Evolutionary conservation across 2,888 invertebrate genomes (phyloP).

Genomic region (Drosophila subsilvestris): DNA sequence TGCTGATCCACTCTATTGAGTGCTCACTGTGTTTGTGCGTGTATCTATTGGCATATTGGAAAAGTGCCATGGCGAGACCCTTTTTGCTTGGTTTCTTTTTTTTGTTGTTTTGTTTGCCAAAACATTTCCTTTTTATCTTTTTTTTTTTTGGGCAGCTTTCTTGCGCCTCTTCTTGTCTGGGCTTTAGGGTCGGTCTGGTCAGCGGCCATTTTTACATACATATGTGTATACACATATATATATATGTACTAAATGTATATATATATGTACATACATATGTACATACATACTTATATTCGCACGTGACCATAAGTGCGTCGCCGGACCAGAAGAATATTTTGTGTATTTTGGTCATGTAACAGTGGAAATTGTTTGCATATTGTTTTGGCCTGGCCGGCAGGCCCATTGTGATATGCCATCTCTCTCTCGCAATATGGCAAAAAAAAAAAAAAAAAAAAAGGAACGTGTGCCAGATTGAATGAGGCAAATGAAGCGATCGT

Average conservation of each 20-base stretch:
- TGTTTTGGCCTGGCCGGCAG: constrained; percentile 67
- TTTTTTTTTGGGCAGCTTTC: constrained; percentile 23
- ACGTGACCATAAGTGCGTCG: constrained; percentile 77
- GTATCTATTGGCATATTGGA: constrained; percentile 51
- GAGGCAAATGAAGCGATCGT: constrained; percentile 77
- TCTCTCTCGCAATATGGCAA: constrained; percentile 4
- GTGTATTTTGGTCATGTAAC: constrained; percentile 78
- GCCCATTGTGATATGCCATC: constrained; percentile 50
- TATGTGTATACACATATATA: background rate
- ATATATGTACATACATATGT: constrained; percentile 1
- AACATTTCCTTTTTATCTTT: background rate
- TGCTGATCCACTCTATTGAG: too few relatives aligned
- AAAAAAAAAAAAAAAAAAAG: background rate
- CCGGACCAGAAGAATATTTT: constrained; percentile 47
- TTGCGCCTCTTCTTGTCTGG: background rate
- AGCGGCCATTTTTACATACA: constrained; percentile 29
- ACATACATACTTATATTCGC: constrained; percentile 49
- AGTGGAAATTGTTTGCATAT: constrained; percentile 81
- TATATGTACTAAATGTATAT: constrained; percentile 28
- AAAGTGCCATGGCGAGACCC: constrained; percentile 35
- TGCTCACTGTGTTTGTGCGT: constrained; percentile 15
- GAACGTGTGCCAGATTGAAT: constrained; percentile 77
- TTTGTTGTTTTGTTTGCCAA: constrained; percentile 10
- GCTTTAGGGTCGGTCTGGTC: constrained; percentile 11
- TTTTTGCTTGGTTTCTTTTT: constrained; percentile 19